A percentile compares a stretch with the other conserved stretches of the same genome.
Conservation (phyloP, 1,140 invertebrate species). For the Harpegnathos saltator region DNA sequence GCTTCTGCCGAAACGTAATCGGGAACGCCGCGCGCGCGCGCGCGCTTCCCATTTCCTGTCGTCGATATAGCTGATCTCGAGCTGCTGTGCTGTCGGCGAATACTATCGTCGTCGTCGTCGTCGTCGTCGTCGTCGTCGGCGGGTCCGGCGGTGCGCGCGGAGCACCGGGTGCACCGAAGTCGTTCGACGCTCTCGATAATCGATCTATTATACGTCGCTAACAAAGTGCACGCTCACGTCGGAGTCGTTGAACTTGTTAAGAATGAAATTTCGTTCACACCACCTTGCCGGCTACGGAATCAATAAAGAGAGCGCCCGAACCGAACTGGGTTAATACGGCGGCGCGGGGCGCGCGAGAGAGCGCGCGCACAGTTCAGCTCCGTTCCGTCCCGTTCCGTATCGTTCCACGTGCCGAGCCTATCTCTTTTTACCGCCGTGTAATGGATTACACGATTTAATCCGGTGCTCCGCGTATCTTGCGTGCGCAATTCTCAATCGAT, state of each 20-base stretch:
- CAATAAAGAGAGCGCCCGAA: slow-evolving; percentile 61
- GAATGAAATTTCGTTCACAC: slow-evolving; percentile 74
- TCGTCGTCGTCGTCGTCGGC: too few species aligned
- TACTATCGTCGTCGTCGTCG: slow-evolving; percentile 16
- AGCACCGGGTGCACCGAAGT: slow-evolving; percentile 18
- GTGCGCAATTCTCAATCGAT: slow-evolving; percentile 27
- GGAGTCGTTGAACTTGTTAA: slow-evolving; percentile 69
- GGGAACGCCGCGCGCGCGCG: not conserved
- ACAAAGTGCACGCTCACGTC: slow-evolving; percentile 60
- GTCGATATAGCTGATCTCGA: slow-evolving; percentile 16
- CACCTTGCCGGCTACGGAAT: slow-evolving; percentile 66
- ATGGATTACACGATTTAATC: slow-evolving; percentile 59
- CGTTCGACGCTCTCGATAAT: slow-evolving; percentile 63
- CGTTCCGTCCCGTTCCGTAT: slow-evolving; percentile 52
- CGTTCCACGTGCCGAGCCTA: slow-evolving; percentile 38
- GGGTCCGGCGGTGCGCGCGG: slow-evolving; percentile 23
- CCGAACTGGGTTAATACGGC: slow-evolving; percentile 72
- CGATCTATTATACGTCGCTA: slow-evolving; percentile 64
- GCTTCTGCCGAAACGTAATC: not conserved
- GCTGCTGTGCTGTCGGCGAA: not conserved
- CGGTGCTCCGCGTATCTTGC: slow-evolving; percentile 46
- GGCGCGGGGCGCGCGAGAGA: slow-evolving; percentile 26
- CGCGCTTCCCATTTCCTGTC: slow-evolving; percentile 1
- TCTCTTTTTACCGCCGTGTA: slow-evolving; percentile 48
- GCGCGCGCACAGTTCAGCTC: too few species aligned